These are phyloP conservation scores for Pedionomus torquatus DNA, from an alignment of 2,113 vertebrate genomes.

Conservation along the genomic window DNA sequence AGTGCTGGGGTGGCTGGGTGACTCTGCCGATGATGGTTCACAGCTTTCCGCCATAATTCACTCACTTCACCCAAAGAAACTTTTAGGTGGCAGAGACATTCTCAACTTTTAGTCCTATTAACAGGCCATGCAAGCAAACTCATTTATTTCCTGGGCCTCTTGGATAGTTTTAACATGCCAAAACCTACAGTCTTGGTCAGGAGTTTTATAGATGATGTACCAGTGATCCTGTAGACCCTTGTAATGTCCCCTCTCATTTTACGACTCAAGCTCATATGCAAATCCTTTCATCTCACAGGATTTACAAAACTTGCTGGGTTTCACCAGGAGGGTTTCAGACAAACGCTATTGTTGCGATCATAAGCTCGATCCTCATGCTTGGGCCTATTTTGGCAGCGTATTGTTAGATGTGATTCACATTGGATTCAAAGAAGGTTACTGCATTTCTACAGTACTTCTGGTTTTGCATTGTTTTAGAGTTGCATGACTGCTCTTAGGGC, in stretches of 20 bases:
- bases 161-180: not conserved
- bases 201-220: not conserved
- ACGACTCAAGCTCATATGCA: not conserved
- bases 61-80: not conserved
- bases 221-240: fast-evolving
- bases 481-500: not conserved
- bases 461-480: not conserved
- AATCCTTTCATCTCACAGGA: not conserved
- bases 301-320: not conserved
- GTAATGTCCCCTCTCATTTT: not conserved
- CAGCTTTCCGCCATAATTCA: not conserved
- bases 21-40: fast-evolving
- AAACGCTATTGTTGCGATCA: not conserved
- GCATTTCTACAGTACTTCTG: not conserved
- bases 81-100: not conserved
- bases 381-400: not conserved
- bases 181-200: not conserved
- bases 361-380: not conserved
- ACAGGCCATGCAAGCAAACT: too few relatives aligned
- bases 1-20: not conserved
- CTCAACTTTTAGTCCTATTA: not conserved
- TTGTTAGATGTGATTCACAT: not conserved
- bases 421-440: not conserved
- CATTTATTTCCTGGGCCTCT: not conserved
- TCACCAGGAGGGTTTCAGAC: not conserved